Evolutionary conservation across 2,113 vertebrate genomes (phyloP), one percentile per base, ranked within the genome.

Genomic region (Nanorana parkeri): DNA sequence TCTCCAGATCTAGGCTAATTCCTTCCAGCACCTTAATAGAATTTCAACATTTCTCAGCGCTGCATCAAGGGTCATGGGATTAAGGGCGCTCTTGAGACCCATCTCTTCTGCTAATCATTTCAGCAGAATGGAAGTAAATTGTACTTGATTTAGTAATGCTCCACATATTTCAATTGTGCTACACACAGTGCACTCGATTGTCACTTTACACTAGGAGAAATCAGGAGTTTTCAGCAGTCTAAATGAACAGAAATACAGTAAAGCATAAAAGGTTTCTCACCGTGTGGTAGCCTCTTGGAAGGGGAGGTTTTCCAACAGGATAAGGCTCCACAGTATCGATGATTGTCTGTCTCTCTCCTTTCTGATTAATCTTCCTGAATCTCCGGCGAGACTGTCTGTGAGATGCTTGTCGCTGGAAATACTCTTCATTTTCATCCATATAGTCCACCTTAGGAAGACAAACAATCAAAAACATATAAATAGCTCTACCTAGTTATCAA

Each of bases 361-460:
- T 98, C 92, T 99, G 98, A 92, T 98, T 99, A 91, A 99, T 99
- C 91, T 98, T 99, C 52, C 97, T 93, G 89, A 99, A 99, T 86
- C 98, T 96, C 84, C 98, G 94, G 72, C 97, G 95, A 84, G 97
- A 99, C 84, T 99, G 98, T 84, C 97, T 91, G 88, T 99, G 96
- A 80, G 98, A 99, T 64, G 97, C 98, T 92, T 99, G 98, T 15
- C 97, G 94, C 87, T 99, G 98, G 84, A 99, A 99, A 92, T 97
- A 99, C 85, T 99, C 98, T 92, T 99, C 98, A 97, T 97, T 98
- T 94, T 99, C 97, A 93, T 99, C 97, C 96, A 99, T 98, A 90
- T 98, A 99, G 95, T 99, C 98, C 90, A 99, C 97, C 98, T 99
- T 88, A 4, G 8, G 6, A 26, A 60, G 90, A 86, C 0, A 84